phyloP scores from a whole-genome alignment of 2,888 invertebrate genomes.

The Chironomus tentans region DNA sequence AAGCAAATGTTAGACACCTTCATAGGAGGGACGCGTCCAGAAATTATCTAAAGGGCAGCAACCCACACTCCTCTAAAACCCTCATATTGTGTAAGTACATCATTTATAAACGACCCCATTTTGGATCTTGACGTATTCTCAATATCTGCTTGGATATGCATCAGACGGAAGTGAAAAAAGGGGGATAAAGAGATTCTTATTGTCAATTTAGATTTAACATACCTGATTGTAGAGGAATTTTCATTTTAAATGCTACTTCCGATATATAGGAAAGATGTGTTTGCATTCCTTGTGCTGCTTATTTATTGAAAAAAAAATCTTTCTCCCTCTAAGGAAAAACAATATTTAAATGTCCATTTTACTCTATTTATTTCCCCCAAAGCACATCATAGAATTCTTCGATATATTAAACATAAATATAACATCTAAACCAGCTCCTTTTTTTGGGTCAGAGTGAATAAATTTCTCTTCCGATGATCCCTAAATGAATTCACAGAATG shows the following conservation, averaged over 20 bases:
- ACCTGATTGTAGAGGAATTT: not conserved
- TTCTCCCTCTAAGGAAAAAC: not conserved
- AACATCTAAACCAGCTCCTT: not conserved
- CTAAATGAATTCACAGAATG: constrained; percentile 3
- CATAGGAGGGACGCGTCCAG: too few species aligned
- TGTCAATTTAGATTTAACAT: not conserved
- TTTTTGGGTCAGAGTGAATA: constrained; percentile 13
- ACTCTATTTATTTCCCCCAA: not conserved
- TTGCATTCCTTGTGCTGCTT: not conserved
- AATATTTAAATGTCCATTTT: not conserved
- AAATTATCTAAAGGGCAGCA: too few species aligned
- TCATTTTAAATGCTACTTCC: not conserved
- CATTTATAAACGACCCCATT: too few species aligned
- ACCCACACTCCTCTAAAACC: too few species aligned
- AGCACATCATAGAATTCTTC: too few species aligned
- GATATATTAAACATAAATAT: not conserved
- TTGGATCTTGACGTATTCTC: too few species aligned
- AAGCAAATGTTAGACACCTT: too few species aligned
- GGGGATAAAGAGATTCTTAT: not conserved
- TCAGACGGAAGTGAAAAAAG: not conserved
- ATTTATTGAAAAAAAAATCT: not conserved
- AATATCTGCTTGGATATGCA: not conserved
- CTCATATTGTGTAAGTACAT: too few species aligned
- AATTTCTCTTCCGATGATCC: not conserved
- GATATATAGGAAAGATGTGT: not conserved